These are phyloP conservation scores for Bacillus rossius DNA, from an alignment of 1,140 invertebrate species.

Conservation along the genomic window DNA sequence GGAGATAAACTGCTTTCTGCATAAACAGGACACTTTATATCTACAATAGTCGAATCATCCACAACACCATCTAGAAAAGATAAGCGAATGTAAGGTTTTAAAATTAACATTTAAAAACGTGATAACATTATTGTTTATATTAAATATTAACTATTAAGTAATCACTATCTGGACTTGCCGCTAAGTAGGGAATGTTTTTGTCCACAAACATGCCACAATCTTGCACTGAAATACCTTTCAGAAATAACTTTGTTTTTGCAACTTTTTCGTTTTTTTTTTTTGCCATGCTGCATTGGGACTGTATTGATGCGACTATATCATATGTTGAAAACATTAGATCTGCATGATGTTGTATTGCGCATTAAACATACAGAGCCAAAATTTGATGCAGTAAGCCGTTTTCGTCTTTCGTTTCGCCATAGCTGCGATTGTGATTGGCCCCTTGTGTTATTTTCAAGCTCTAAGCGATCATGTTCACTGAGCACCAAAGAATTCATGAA, in stretches of 20 bases:
- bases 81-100: background rate
- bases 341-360: background rate
- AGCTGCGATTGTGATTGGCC: background rate
- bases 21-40: background rate
- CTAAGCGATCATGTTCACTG: background rate
- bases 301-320: background rate
- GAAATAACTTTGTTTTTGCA: conserved; percentile 1
- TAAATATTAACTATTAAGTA: background rate
- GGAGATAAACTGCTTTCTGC: background rate
- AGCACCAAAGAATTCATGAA: background rate
- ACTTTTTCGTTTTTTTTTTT: conserved; percentile 2
- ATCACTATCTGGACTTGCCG: background rate
- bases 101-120: background rate
- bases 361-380: background rate
- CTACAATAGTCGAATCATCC: background rate
- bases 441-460: background rate
- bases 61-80: background rate
- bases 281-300: background rate
- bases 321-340: background rate
- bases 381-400: background rate
- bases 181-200: background rate
- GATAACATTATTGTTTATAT: background rate
- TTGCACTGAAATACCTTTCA: background rate
- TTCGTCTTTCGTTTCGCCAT: background rate
- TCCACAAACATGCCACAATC: conserved; percentile 7